Evolutionary conservation across 2,113 vertebrate species (phyloP), one percentile per base, ranked within the genome.

Genomic region (Pelvicachromis taeniatus): DNA sequence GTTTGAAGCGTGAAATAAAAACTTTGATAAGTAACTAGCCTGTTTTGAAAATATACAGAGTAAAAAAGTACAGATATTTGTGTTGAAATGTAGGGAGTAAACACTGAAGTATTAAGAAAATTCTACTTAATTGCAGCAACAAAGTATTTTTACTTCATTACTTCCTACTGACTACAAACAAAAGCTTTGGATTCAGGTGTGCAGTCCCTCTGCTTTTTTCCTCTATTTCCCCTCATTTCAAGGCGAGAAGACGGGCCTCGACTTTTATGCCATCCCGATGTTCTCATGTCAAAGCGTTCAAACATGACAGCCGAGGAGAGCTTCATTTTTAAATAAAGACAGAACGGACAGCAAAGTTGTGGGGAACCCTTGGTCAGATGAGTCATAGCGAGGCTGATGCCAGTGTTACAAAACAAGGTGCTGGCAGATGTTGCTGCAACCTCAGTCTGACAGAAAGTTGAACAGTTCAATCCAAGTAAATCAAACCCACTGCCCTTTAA

Each of bases 401-500:
- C 70, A 31, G 83, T 38, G 16, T 75, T 29, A 68, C 35, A 85
- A 88, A 59, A 84, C 52, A 82, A 52, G 61, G 40, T 42, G 78
- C 52, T 88, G 85, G 58, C 70, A 87, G 87, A 85, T 55, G 40
- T 17, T 29, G 53, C 9, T 78, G 13, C 68, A 48, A 54, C 13
- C 38, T 12, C 4, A 14, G 73, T 85, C 84, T 85, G 80, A 85
- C 38, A 16, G 78, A 50, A 50, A 81, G 80, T 68, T 87, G 70
- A 89, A 68, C 33, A 56, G 91, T 89, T 90, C 70, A 92, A 52
- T 81, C 40, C 13, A 4, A 75, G 42, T 4, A 5, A 50, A 75
- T 50, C 16, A 85, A 80, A 84, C 45, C 42, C 63, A 75, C 42
- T 9, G 13, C 23, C 16, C 13, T 21, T 59, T 55, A 50, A 33